Conservation (phyloP, 2,797 vertebrate genomes). For the Chrysolophus pictus region DNA sequence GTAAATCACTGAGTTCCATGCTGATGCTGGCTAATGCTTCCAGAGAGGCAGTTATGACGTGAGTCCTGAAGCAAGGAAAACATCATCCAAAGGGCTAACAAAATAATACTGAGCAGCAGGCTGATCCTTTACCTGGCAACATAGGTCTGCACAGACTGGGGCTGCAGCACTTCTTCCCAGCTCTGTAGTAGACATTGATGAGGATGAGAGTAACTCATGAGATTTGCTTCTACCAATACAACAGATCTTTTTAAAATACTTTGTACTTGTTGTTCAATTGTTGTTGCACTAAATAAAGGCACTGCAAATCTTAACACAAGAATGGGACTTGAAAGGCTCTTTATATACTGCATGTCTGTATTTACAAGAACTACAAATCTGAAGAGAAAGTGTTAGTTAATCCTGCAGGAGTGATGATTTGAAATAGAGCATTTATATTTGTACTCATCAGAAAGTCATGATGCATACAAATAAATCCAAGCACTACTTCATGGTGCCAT, state of each 20-base stretch:
- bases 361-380: neutral
- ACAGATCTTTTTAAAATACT: accelerated
- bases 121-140: neutral
- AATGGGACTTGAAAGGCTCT: neutral
- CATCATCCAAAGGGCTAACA: neutral
- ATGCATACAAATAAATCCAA: neutral
- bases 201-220: neutral
- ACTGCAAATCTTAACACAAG: neutral
- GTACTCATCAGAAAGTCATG: neutral
- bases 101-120: neutral
- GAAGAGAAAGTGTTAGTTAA: neutral
- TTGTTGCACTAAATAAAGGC: neutral
- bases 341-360: neutral
- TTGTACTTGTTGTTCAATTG: neutral
- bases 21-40: neutral
- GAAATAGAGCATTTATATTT: neutral
- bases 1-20: neutral
- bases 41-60: neutral
- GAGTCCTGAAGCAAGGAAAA: constrained; percentile 16
- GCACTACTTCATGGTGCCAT: neutral
- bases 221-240: neutral
- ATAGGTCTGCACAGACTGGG: neutral
- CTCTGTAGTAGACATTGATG: neutral
- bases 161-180: neutral
- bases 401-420: accelerated